Evolutionary conservation across 2,888 invertebrate species (phyloP).

Genomic region (Lissonota sp.): DNA sequence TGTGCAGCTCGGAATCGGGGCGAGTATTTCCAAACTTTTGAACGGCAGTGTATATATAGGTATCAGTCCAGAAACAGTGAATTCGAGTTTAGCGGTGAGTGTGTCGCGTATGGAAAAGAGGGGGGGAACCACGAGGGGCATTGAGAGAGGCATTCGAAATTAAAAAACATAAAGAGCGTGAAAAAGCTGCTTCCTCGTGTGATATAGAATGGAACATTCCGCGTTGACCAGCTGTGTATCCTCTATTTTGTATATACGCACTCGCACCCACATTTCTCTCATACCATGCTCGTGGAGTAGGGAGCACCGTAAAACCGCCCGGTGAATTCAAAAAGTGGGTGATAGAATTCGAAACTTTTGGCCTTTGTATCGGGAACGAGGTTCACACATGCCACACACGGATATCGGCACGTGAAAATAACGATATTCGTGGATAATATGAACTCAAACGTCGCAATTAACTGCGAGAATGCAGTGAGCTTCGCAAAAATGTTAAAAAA

Average conservation of each 20-base stretch:
- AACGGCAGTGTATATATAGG: slow-evolving; percentile 2
- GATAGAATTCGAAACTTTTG: slow-evolving; percentile 2
- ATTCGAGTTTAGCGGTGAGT: slow-evolving; percentile 23
- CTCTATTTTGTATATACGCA: slow-evolving; percentile 21
- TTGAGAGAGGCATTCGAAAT: slow-evolving; percentile 53
- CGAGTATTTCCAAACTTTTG: no score
- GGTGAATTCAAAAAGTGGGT: no score
- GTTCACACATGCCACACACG: neutral
- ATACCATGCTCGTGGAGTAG: neutral
- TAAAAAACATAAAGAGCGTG: slow-evolving; percentile 64
- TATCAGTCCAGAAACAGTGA: slow-evolving; percentile 23
- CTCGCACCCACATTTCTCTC: slow-evolving; percentile 18
- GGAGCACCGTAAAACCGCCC: no score
- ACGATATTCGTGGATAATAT: no score
- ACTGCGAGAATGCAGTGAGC: no score
- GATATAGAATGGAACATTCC: slow-evolving; percentile 42
- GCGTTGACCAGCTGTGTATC: slow-evolving; percentile 48
- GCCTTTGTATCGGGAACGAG: neutral
- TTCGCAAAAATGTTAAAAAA: no score
- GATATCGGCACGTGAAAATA: neutral
- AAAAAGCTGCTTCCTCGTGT: slow-evolving; percentile 46
- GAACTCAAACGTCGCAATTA: no score
- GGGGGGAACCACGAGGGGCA: slow-evolving; percentile 3
- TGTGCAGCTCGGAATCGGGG: no score
- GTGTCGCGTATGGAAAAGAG: slow-evolving; percentile 1